phyloP scores from a whole-genome alignment of 2,113 vertebrate genomes.

The Calonectris borealis region DNA sequence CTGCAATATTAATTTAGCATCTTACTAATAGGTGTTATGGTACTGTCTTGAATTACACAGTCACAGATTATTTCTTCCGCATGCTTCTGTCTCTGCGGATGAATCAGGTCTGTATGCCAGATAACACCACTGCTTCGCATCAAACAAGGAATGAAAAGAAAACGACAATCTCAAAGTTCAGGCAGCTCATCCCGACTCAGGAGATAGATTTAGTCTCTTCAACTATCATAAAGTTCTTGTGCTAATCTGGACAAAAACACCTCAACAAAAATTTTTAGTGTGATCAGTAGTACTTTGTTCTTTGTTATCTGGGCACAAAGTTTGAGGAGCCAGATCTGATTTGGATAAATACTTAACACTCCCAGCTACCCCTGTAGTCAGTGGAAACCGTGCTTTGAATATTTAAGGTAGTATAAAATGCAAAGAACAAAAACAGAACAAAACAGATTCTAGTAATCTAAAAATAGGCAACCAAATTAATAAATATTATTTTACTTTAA shows the following conservation, averaged over 20 bases:
- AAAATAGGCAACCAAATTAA: neutral
- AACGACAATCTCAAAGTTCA: neutral
- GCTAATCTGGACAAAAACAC: neutral
- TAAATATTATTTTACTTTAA: neutral
- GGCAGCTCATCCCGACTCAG: neutral
- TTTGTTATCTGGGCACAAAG: neutral
- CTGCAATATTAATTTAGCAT: neutral
- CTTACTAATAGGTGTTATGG: neutral
- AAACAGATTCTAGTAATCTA: neutral
- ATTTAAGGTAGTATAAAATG: neutral
- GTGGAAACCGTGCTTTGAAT: neutral
- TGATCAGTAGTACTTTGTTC: neutral
- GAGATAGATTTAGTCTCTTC: neutral
- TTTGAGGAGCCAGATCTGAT: neutral
- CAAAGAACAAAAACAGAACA: neutral
- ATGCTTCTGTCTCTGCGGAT: neutral
- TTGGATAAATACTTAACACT: neutral
- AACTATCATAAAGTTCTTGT: neutral
- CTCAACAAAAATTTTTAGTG: neutral
- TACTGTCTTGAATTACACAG: neutral
- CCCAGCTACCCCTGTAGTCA: neutral
- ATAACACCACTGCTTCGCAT: neutral
- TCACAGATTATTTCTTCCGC: neutral
- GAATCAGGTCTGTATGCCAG: neutral
- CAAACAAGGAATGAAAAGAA: neutral